Conservation (phyloP, 2,797 vertebrate species). For the Callimico goeldii region DNA sequence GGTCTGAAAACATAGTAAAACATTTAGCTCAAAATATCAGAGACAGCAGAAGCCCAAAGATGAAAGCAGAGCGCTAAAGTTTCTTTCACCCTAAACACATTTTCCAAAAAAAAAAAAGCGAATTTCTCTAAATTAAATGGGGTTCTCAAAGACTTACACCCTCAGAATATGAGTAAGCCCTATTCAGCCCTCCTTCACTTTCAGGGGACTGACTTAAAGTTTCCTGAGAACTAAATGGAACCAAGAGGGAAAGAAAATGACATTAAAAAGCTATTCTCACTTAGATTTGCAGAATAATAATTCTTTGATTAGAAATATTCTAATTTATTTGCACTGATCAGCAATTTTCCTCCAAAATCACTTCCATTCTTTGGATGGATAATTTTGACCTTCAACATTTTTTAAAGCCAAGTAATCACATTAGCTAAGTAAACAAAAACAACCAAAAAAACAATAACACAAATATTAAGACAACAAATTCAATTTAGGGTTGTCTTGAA, state of each 20-base stretch:
- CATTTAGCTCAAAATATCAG: background rate
- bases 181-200: background rate
- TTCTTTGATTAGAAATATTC: background rate
- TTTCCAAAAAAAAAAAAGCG: background rate
- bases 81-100: background rate
- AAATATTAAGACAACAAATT: background rate
- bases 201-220: background rate
- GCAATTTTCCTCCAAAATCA: background rate
- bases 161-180: background rate
- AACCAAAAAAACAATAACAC: background rate
- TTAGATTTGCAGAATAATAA: background rate
- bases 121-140: conserved; percentile 36
- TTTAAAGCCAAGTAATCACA: background rate
- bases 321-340: background rate
- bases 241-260: background rate
- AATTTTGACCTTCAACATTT: background rate
- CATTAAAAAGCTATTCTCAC: background rate
- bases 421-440: background rate
- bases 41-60: conserved; percentile 1
- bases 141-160: background rate
- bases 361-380: background rate
- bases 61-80: background rate
- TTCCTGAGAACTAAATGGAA: background rate
- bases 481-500: background rate
- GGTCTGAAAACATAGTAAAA: background rate